phyloP scores from a whole-genome alignment of 2,797 vertebrate species.

The Kryptolebias ocellatus region DNA sequence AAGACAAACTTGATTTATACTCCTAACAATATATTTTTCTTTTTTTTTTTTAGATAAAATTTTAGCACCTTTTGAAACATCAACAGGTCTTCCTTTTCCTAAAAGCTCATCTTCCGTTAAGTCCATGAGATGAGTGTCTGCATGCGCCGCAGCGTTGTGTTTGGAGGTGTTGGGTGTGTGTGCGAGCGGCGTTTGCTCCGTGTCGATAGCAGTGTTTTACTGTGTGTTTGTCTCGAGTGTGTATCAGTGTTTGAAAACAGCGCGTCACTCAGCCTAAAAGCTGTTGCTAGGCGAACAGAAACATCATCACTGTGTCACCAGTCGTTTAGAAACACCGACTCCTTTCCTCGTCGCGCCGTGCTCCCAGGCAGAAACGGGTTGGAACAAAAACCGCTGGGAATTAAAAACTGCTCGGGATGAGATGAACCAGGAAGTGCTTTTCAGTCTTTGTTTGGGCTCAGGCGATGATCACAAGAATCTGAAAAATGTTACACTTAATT shows the following conservation, averaged over 20 bases:
- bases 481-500: no score
- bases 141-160: constrained; percentile 81
- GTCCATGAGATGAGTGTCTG: constrained; percentile 83
- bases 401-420: not conserved
- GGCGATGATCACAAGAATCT: not conserved
- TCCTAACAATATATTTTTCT: constrained; percentile 94
- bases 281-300: constrained; percentile 77
- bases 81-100: constrained; percentile 84
- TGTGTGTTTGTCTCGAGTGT: constrained; percentile 46
- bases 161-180: constrained; percentile 64
- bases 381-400: constrained; percentile 36
- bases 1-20: constrained; percentile 94
- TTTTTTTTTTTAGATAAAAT: constrained; percentile 90
- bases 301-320: constrained; percentile 66
- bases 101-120: constrained; percentile 77
- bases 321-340: constrained; percentile 42
- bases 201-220: constrained; percentile 56
- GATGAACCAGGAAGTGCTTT: not conserved
- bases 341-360: constrained; percentile 24
- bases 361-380: constrained; percentile 53
- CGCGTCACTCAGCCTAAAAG: constrained; percentile 76
- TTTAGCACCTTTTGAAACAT: constrained; percentile 97
- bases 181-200: constrained; percentile 32
- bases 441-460: not conserved
- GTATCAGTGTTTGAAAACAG: constrained; percentile 75